Conservation (phyloP, 2,113 vertebrate species). For the Bos indicus region DNA sequence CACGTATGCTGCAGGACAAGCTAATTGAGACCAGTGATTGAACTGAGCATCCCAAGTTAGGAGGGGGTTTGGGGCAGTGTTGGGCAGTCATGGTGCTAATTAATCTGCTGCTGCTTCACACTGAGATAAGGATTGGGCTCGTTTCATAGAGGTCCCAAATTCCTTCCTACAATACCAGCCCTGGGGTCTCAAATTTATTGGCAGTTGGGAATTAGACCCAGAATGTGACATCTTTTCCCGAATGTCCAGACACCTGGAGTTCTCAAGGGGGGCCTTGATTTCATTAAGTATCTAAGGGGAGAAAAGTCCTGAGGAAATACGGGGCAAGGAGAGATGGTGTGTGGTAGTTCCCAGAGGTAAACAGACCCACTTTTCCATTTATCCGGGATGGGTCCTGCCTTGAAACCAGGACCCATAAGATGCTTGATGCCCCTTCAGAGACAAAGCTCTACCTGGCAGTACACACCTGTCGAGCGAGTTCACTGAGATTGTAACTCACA, state of each 20-base stretch:
- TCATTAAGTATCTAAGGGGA: neutral
- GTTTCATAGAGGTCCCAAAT: neutral
- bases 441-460: neutral
- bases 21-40: neutral
- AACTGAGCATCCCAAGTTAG: neutral
- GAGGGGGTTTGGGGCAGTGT: neutral
- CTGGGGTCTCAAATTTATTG: neutral
- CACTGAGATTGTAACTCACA: neutral
- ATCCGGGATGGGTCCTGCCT: neutral
- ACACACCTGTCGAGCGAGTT: neutral
- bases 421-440: neutral
- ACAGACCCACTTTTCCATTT: neutral
- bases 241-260: neutral
- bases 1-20: neutral
- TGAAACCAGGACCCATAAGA: neutral
- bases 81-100: neutral
- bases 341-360: neutral
- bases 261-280: neutral
- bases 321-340: neutral
- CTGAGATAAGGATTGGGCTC: neutral
- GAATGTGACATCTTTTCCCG: neutral
- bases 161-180: neutral
- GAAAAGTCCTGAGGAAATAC: neutral
- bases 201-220: neutral
- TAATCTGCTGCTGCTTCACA: neutral